phyloP scores from a whole-genome alignment of 2,113 vertebrate genomes.

The Aptenodytes patagonicus region DNA sequence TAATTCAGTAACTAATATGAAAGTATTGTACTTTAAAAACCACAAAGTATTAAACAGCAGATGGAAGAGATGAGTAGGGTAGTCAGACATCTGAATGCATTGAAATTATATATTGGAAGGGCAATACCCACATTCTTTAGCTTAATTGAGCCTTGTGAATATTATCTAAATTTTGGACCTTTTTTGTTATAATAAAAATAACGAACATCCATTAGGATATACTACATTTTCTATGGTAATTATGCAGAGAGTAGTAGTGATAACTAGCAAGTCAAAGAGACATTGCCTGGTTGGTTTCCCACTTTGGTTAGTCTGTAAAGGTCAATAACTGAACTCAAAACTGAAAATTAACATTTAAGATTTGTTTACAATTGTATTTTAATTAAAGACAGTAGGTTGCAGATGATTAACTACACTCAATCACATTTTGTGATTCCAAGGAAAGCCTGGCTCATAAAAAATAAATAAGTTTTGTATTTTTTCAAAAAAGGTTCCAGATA shows the following conservation, averaged over 20 bases:
- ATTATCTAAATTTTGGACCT: neutral
- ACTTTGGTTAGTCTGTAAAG: neutral
- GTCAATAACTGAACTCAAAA: neutral
- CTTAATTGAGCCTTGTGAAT: neutral
- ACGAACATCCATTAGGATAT: neutral
- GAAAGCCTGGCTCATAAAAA: neutral
- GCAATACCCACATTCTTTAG: neutral
- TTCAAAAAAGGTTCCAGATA: neutral
- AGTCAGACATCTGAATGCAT: neutral
- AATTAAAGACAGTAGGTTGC: neutral
- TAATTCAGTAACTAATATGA: neutral
- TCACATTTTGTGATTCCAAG: neutral
- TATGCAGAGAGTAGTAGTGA: neutral
- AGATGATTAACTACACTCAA: neutral
- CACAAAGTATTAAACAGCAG: neutral
- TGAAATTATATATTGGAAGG: neutral
- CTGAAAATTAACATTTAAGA: neutral
- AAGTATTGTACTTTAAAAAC: neutral
- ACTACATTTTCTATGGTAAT: neutral
- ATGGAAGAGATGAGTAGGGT: neutral
- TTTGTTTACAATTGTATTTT: neutral
- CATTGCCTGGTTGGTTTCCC: neutral
- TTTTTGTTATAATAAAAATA: neutral
- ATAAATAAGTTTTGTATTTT: rapidly evolving
- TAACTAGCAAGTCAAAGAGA: neutral